phyloP scores from a whole-genome alignment of 2,797 vertebrate genomes.

The Hippopotamyrus pictus region DNA sequence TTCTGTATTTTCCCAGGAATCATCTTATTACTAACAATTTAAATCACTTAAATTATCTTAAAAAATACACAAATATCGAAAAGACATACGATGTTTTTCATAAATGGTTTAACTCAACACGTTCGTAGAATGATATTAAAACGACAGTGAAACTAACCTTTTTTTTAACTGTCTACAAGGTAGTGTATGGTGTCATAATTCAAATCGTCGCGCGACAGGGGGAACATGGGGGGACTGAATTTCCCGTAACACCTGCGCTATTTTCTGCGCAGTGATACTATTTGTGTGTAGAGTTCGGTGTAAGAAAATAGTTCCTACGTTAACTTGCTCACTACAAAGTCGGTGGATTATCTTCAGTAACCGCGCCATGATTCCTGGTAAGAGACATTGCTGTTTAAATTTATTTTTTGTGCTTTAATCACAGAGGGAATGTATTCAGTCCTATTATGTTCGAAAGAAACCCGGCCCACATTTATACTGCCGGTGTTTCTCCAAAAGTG shows the following conservation, averaged over 20 bases:
- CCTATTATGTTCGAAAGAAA: not conserved
- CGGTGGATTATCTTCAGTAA: not conserved
- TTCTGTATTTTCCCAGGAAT: too few relatives aligned
- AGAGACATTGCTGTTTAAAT: not conserved
- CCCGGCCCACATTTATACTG: not conserved
- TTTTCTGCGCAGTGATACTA: not conserved
- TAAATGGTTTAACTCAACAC: too few relatives aligned
- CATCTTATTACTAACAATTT: too few relatives aligned
- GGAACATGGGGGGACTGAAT: not conserved
- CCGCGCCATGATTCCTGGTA: not conserved
- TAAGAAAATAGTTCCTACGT: not conserved
- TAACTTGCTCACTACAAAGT: not conserved
- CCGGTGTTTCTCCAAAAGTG: not conserved
- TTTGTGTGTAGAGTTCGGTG: not conserved
- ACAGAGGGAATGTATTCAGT: not conserved
- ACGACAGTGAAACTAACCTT: too few relatives aligned
- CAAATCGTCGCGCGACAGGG: not conserved
- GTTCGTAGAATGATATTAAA: too few relatives aligned
- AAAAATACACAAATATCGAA: too few relatives aligned
- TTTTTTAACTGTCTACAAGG: too few relatives aligned
- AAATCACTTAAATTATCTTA: too few relatives aligned
- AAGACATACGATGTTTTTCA: too few relatives aligned
- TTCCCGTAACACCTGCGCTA: not conserved
- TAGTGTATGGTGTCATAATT: not conserved
- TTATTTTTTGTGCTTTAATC: not conserved